Evolutionary conservation across 2,888 invertebrate species (phyloP), one percentile per base, ranked within the genome.

Genomic region (Tolmerus cingulatus): DNA sequence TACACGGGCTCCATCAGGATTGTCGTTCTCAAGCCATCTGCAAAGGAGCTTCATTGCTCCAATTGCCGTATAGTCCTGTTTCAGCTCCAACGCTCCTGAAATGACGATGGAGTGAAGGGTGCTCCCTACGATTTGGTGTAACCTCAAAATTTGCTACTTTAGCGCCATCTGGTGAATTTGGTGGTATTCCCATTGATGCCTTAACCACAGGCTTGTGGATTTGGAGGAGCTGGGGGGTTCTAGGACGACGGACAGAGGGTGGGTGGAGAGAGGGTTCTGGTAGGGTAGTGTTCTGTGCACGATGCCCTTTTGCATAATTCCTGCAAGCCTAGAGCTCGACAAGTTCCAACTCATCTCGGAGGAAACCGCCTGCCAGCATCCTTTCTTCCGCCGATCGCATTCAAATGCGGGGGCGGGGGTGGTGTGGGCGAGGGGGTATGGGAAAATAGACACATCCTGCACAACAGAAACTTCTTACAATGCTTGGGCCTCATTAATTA

Each of bases 401-500:
- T 82, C 87, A 81, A 74, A 76, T 87, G 66, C 8, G 37, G 27
- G 66, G 43, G 14, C 55, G n/a, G 23, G 14, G 51, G 66, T 16
- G 82, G 37, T 1, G 23, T 23, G 34, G 82, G 37, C 0, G 23
- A 16, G 34, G 1, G 34, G 79, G 79, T 66, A 16, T 30, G 34
- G 79, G 87, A 81, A 55, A 55, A 82, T 40, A 34, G 46, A 55
- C 74, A 51, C 37, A 51, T 76, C 46, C 77, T 87, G 66, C 66
- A 51, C 82, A 74, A 46, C 84, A 23, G 46, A 87, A 87, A 87
- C 66, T 87, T 86, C 87, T 85, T 79, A 87, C 43, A 87, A 87
- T 87, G n/a, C 86, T 87, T 27, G 76, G 34, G 79, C 37, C 43
- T 87, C 85, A 87, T 87, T 87, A 76, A 87, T 87, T 86, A 86